Evolutionary conservation across 2,797 vertebrate species (phyloP).

Genomic region (Melanotaenia boesemani): DNA sequence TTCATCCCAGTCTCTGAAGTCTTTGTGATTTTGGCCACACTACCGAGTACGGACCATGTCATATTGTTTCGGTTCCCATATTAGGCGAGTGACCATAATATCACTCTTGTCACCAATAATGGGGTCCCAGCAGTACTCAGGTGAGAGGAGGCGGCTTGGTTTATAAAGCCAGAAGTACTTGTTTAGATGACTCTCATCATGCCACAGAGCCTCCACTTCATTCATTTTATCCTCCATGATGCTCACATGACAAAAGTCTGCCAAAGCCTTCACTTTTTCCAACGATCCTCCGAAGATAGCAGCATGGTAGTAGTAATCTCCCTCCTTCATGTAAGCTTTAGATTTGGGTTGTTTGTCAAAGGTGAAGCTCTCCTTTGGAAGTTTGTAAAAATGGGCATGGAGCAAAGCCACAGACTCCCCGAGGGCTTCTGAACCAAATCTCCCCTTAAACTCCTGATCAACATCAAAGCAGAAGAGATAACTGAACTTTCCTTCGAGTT

Average conservation of each 20-base stretch:
- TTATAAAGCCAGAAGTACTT: conserved; percentile 75
- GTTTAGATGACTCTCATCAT: conserved; percentile 80
- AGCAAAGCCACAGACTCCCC: too few relatives aligned
- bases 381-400: too few relatives aligned
- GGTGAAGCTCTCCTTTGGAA: too few relatives aligned
- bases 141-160: conserved; percentile 73
- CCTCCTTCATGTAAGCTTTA: conserved; percentile 63
- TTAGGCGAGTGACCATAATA: conserved; percentile 61
- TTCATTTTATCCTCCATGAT: conserved; percentile 71
- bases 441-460: too few relatives aligned
- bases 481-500: too few relatives aligned
- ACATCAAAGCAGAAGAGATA: too few relatives aligned
- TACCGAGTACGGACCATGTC: not conserved
- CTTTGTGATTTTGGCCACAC: not conserved
- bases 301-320: conserved; percentile 78
- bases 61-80: conserved; percentile 79
- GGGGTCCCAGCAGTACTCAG: conserved; percentile 75
- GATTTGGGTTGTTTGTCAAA: too few relatives aligned
- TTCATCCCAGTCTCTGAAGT: too few relatives aligned
- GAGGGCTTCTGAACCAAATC: too few relatives aligned
- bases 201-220: conserved; percentile 75
- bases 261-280: conserved; percentile 52
- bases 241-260: conserved; percentile 52
- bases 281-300: conserved; percentile 74
- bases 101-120: conserved; percentile 14